phyloP scores from a whole-genome alignment of 2,888 invertebrate species.

The Sinopyrophorus schimmeli region DNA sequence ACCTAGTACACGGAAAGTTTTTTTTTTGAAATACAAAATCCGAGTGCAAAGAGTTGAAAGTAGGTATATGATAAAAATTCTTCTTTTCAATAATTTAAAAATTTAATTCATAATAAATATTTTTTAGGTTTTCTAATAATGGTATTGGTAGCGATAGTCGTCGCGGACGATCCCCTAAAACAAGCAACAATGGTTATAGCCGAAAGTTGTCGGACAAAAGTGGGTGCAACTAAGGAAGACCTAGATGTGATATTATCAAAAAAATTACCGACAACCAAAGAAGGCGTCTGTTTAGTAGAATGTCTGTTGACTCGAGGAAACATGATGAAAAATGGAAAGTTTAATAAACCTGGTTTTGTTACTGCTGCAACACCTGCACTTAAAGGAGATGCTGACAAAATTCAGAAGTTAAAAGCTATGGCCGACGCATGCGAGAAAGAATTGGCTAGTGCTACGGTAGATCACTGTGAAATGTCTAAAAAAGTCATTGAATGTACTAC shows the following conservation, averaged over 20 bases:
- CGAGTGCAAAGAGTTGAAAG: too few species aligned
- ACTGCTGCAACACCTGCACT: constrained; percentile 42
- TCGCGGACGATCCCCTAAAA: constrained; percentile 26
- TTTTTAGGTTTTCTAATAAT: constrained; percentile 13
- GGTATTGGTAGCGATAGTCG: background rate
- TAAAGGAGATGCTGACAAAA: constrained; percentile 42
- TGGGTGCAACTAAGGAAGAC: constrained; percentile 47
- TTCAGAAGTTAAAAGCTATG: constrained; percentile 42
- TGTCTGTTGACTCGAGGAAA: constrained; percentile 47
- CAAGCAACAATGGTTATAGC: constrained; percentile 36
- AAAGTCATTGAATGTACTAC: constrained; percentile 44
- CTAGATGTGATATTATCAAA: constrained; percentile 41
- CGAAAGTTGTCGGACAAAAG: constrained; percentile 44
- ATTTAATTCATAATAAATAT: background rate
- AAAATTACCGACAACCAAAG: constrained; percentile 45
- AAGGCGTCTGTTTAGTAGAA: constrained; percentile 48
- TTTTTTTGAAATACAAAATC: too few species aligned
- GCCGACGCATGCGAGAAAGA: constrained; percentile 46
- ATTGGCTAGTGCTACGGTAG: constrained; percentile 35
- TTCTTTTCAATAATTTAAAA: background rate
- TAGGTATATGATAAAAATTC: background rate
- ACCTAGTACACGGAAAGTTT: too few species aligned
- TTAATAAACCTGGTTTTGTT: constrained; percentile 46
- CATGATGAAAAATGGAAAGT: constrained; percentile 49
- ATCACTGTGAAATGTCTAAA: constrained; percentile 45